A percentile compares a stretch with the other conserved stretches of the same genome.
These are phyloP conservation scores for Tinea semifulvella DNA, from an alignment of 2,888 invertebrate species.

Conservation along the genomic window DNA sequence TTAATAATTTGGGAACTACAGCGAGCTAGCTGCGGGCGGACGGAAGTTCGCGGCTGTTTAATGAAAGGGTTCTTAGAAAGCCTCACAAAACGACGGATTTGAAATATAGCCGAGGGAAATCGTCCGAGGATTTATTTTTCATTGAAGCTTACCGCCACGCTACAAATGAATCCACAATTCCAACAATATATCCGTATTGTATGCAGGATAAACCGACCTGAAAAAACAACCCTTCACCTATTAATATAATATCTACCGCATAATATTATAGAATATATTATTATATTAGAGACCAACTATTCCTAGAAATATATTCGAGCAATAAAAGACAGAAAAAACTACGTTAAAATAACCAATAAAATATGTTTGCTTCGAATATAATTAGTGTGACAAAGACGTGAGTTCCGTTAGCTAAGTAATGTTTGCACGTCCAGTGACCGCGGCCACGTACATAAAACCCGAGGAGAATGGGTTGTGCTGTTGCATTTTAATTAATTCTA, in stretches of 20 bases:
- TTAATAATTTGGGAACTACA: constrained; percentile 42
- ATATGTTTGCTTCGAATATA: too few species aligned
- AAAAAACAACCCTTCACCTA: not conserved
- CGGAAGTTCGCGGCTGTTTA: constrained; percentile 29
- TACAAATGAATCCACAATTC: constrained; percentile 5
- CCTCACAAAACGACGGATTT: constrained; percentile 13
- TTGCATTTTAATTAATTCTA: constrained; percentile 66
- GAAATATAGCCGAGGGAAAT: constrained; percentile 13
- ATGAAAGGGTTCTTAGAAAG: constrained; percentile 12
- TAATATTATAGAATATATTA: too few species aligned
- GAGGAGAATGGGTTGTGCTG: constrained; percentile 54
- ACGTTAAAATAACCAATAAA: too few species aligned
- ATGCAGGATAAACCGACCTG: constrained; percentile 1
- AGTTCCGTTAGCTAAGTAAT: not conserved
- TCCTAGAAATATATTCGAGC: too few species aligned
- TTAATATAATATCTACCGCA: not conserved
- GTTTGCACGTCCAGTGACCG: constrained; percentile 5
- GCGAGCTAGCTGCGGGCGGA: constrained; percentile 30
- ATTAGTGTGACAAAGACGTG: not conserved
- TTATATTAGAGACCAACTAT: too few species aligned
- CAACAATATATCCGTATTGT: constrained; percentile 5
- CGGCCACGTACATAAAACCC: constrained; percentile 34
- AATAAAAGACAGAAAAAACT: too few species aligned
- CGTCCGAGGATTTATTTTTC: constrained; percentile 13
- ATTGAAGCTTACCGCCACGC: constrained; percentile 9